Conservation (phyloP, 1,140 invertebrate species). For the Ostrea denselamellosa region DNA sequence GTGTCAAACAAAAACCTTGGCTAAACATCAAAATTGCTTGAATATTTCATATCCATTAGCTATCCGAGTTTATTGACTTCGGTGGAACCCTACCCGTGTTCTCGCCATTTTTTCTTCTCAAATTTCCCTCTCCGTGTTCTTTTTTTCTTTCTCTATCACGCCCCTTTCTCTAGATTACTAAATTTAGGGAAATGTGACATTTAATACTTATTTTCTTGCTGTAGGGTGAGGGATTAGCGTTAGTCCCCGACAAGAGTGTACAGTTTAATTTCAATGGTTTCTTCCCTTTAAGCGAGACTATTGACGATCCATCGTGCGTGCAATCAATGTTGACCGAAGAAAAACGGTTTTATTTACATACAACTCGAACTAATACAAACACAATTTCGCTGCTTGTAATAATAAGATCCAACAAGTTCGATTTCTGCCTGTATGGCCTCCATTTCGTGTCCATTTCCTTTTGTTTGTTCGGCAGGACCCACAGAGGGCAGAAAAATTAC, state of each 20-base stretch:
- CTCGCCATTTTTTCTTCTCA: neutral
- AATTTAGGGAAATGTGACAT: neutral
- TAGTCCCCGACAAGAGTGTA: neutral
- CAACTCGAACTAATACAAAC: slow-evolving; percentile 31
- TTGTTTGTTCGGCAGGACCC: slow-evolving; percentile 20
- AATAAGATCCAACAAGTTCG: neutral
- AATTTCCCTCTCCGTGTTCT: neutral
- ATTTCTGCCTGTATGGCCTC: neutral
- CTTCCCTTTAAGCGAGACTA: neutral
- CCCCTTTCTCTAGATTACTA: neutral
- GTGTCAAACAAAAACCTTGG: neutral
- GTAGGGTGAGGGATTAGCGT: neutral
- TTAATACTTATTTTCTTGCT: neutral
- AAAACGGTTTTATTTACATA: slow-evolving; percentile 32
- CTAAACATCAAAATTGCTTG: slow-evolving; percentile 29
- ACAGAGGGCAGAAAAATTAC: neutral
- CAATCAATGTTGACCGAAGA: slow-evolving; percentile 32
- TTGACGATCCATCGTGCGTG: slow-evolving; percentile 34
- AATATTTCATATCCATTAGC: neutral
- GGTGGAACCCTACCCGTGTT: neutral
- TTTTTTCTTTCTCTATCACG: neutral
- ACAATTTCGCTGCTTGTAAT: slow-evolving; percentile 5
- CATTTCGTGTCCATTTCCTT: slow-evolving; percentile 2
- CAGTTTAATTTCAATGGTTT: neutral
- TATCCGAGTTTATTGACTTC: neutral